These are phyloP conservation scores for Leptoteleia sp. DNA, from an alignment of 1,140 invertebrate species.

Conservation along the genomic window DNA sequence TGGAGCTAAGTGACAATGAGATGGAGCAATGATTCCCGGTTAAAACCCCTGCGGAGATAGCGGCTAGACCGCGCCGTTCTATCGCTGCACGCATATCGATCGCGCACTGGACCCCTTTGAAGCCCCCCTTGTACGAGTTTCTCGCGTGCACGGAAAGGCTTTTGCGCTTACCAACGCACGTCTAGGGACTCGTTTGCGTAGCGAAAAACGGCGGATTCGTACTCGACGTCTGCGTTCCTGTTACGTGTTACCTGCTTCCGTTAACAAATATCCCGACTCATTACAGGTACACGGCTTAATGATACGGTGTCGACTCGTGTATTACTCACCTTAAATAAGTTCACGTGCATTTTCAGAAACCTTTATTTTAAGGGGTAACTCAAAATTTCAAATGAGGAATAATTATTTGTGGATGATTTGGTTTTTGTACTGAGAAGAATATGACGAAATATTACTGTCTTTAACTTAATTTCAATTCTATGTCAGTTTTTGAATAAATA, in stretches of 20 bases:
- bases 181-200: slow-evolving; percentile 14
- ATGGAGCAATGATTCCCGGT: slow-evolving; percentile 22
- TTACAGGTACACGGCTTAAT: slow-evolving; percentile 29
- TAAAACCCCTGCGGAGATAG: slow-evolving; percentile 19
- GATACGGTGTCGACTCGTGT: slow-evolving; percentile 8
- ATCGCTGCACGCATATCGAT: slow-evolving; percentile 45
- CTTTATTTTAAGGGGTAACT: too few species aligned
- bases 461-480: too few species aligned
- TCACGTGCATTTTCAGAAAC: too few species aligned
- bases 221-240: slow-evolving; percentile 2
- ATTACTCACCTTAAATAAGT: slow-evolving; percentile 1
- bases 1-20: slow-evolving; percentile 26
- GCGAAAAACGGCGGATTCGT: slow-evolving; percentile 29
- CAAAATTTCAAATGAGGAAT: too few species aligned
- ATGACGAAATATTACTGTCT: too few species aligned
- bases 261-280: slow-evolving; percentile 38
- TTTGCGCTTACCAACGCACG: slow-evolving; percentile 24
- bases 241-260: slow-evolving; percentile 27
- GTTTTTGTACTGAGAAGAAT: too few species aligned
- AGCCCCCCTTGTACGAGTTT: slow-evolving; percentile 38
- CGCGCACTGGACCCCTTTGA: slow-evolving; percentile 44
- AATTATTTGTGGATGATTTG: too few species aligned
- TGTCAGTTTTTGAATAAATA: too few species aligned
- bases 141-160: slow-evolving; percentile 51
- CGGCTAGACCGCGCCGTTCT: slow-evolving; percentile 4